Conservation (phyloP, 1,140 invertebrate species). For the Leptinotarsa defecta region DNA sequence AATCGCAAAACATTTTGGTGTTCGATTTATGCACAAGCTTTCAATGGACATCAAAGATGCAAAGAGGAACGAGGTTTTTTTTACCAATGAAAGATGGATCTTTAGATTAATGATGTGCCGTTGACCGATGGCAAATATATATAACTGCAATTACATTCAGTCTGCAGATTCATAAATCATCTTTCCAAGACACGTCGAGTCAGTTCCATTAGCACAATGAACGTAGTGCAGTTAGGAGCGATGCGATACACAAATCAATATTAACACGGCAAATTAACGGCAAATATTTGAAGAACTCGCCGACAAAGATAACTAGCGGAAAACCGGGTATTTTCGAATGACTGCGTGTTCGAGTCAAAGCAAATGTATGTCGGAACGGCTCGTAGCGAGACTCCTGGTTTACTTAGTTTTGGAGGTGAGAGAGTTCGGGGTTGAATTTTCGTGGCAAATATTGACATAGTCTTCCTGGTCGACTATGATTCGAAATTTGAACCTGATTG, state of each 20-base stretch:
- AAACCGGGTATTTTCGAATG: neutral
- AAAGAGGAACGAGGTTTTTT: too few relatives aligned
- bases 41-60: too few relatives aligned
- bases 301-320: slow-evolving; percentile 2
- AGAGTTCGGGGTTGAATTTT: neutral
- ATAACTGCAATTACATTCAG: neutral
- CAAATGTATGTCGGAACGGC: neutral
- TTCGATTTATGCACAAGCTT: too few relatives aligned
- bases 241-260: neutral
- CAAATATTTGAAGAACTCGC: slow-evolving; percentile 3
- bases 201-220: neutral
- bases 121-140: too few relatives aligned
- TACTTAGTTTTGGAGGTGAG: neutral
- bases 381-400: neutral
- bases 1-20: too few relatives aligned
- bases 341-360: neutral
- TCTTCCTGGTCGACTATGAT: too few relatives aligned
- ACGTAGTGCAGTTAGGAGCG: neutral
- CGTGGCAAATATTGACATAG: neutral
- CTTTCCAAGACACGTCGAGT: neutral
- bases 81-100: too few relatives aligned
- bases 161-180: neutral
- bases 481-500: too few relatives aligned
- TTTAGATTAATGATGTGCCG: too few relatives aligned
- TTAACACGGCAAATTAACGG: neutral